Evolutionary conservation across 2,113 vertebrate genomes (phyloP), one percentile per base, ranked within the genome.

Genomic region (Delphinapterus leucas): DNA sequence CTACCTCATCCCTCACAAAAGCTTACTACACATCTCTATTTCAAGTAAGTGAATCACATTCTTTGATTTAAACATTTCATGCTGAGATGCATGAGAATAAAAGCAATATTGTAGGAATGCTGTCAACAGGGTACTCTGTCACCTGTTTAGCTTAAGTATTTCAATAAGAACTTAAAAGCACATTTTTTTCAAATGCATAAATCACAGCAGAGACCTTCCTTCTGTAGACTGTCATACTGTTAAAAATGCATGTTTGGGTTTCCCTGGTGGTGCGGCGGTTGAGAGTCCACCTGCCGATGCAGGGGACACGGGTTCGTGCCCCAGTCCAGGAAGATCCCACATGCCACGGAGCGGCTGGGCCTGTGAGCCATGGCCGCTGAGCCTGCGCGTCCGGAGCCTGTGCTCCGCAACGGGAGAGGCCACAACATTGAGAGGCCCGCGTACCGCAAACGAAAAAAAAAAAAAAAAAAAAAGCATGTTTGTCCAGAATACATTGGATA

Each of bases 81-180:
- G 26, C 74, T 85, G 79, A 95, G 49, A 60, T 61, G 12, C 14
- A 74, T 67, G 53, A 93, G 18, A 93, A 87, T 65, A 77, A 90
- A 96, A 93, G 15, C 6, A 53, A 73, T 71, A 15, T 47, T 20
- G 2, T 23, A 61, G 49, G 14, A 85, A 91, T 55, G 8, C 8
- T 81, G 26, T 88, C 81, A 90, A 70, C 15, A 77, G 41, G 90
- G 14, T 85, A 65, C 6, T 87, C 76, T 93, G 13, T 84, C 63
- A 65, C 90, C 36, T 81, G 31, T 55, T 93, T 96, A 44, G 44
- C 31, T 70, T 84, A 76, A 84, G 6, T 77, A 41, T 61, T 41
- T 85, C 80, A 94, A 61, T 74, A 95, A 88, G 53, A 93, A 84
- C 31, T 70, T 88, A 80, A 94, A 96, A 96, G 18, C 23, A 88